phyloP scores from a whole-genome alignment of 2,797 vertebrate genomes.

The Erethizon dorsatum region DNA sequence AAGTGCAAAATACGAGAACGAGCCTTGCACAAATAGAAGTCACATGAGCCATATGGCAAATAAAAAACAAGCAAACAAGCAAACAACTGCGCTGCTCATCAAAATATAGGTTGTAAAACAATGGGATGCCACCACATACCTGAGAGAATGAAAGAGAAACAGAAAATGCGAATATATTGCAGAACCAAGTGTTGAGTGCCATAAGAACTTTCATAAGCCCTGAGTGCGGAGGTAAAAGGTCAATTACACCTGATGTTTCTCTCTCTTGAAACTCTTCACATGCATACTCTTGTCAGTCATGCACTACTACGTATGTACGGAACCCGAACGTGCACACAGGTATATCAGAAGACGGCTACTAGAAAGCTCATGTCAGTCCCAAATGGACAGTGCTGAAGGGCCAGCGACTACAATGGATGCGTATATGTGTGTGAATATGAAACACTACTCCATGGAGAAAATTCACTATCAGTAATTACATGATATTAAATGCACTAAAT shows the following conservation, averaged over 20 bases:
- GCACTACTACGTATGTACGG: background rate
- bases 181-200: background rate
- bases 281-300: background rate
- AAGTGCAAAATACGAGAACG: background rate
- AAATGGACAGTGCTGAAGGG: background rate
- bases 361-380: no score
- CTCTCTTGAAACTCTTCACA: background rate
- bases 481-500: background rate
- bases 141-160: background rate
- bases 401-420: fast-evolving
- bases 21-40: background rate
- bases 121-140: background rate
- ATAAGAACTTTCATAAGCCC: background rate
- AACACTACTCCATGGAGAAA: background rate
- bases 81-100: background rate
- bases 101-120: background rate
- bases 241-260: background rate
- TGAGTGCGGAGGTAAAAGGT: background rate
- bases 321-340: background rate
- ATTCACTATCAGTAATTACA: background rate
- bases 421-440: background rate
- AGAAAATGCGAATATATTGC: fast-evolving
- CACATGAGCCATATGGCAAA: background rate
- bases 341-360: background rate
- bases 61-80: background rate